A percentile compares a stretch with the other conserved stretches of the same genome.
Conservation (phyloP, 64 coral and sea anemone genomes). For the Stylophora pistillata region DNA sequence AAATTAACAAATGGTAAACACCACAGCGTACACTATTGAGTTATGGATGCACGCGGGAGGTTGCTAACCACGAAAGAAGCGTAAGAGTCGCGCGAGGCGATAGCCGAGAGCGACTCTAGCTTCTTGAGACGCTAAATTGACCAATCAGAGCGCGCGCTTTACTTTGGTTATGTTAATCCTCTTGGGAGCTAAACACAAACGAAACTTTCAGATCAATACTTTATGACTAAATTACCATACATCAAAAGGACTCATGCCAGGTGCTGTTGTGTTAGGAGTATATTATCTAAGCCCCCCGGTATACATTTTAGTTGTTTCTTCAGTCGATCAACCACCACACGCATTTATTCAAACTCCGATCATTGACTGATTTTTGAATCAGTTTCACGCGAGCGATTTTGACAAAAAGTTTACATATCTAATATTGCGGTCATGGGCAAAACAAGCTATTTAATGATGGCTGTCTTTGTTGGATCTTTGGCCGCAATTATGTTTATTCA, state of each 20-base stretch:
- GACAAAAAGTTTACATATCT: background rate
- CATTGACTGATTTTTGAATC: background rate
- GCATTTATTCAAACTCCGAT: background rate
- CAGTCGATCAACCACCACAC: background rate
- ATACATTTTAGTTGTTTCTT: background rate
- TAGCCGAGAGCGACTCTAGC: no score
- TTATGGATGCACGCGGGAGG: no score
- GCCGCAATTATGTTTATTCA: conserved; percentile 24
- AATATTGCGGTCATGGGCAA: conserved; percentile 26
- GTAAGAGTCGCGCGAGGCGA: no score
- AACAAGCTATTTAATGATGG: conserved; percentile 26
- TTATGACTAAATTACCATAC: conserved; percentile 2
- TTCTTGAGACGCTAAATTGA: no score
- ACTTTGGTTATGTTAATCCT: no score
- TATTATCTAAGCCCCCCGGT: background rate
- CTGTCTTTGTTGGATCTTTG: conserved; percentile 30
- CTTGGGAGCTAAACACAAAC: background rate
- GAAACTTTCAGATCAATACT: background rate
- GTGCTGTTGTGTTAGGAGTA: background rate
- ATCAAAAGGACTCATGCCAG: background rate
- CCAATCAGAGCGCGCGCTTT: no score
- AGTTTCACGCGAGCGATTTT: background rate
- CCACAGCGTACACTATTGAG: no score
- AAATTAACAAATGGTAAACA: no score
- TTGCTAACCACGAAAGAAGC: no score